Evolutionary conservation across 2,888 invertebrate genomes (phyloP).

Genomic region (Andricus curvator): DNA sequence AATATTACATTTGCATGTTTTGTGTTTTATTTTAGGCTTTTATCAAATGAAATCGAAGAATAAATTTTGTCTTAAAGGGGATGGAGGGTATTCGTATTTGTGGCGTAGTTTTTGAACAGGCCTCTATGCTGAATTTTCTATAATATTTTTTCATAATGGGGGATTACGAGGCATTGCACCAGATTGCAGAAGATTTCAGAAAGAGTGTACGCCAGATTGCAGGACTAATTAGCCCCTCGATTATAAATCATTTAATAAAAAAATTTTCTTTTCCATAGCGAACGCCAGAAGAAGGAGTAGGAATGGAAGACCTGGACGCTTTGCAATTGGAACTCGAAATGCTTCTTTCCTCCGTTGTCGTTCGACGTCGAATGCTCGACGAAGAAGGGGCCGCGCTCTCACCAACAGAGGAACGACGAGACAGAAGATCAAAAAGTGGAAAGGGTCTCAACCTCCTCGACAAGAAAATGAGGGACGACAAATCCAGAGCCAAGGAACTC

Average conservation of each 20-base stretch:
- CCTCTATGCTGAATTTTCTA: too few species aligned
- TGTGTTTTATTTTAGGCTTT: too few species aligned
- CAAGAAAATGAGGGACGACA: conserved; percentile 72
- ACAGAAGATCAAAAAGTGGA: conserved; percentile 78
- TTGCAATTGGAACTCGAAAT: conserved; percentile 93
- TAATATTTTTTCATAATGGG: too few species aligned
- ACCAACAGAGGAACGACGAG: conserved; percentile 81
- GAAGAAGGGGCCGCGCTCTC: conserved; percentile 87
- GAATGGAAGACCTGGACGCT: conserved; percentile 92
- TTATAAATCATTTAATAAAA: neutral
- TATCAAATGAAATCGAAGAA: too few species aligned
- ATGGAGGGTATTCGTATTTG: too few species aligned
- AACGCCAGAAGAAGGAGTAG: conserved; percentile 87
- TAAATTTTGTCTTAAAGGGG: too few species aligned
- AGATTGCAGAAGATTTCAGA: too few species aligned
- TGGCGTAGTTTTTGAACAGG: too few species aligned
- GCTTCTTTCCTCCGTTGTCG: conserved; percentile 89
- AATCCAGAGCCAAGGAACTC: conserved; percentile 67
- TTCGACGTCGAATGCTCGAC: conserved; percentile 88
- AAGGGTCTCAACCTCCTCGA: conserved; percentile 72
- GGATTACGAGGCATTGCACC: too few species aligned
- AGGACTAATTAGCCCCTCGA: too few species aligned
- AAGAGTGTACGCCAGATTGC: too few species aligned
- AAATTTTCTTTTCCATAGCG: conserved; percentile 75
- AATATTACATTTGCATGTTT: too few species aligned